These are phyloP conservation scores for Lepisosteus osseus DNA, from an alignment of 2,113 vertebrate genomes.

Conservation along the genomic window DNA sequence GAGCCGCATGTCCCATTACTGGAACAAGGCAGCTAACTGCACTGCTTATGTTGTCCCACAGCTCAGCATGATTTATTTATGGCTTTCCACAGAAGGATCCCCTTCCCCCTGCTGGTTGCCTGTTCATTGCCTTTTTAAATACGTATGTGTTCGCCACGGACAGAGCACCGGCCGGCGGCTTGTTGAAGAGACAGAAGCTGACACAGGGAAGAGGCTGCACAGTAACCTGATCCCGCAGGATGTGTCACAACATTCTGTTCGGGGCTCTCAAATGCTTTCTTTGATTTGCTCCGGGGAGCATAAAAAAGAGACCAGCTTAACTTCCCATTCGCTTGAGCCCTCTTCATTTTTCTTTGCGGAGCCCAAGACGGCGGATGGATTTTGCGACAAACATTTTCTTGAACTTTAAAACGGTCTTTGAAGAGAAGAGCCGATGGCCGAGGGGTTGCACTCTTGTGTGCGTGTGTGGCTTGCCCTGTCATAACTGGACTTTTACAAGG, in stretches of 20 bases:
- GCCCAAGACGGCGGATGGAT: too few species aligned
- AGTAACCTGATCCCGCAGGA: constrained; percentile 33
- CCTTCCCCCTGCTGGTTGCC: constrained; percentile 24
- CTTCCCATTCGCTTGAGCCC: constrained; percentile 12
- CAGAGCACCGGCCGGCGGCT: constrained; percentile 30
- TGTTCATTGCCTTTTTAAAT: constrained; percentile 22
- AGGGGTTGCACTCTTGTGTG: too few species aligned
- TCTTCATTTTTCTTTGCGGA: neutral
- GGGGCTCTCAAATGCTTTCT: neutral
- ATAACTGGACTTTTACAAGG: too few species aligned
- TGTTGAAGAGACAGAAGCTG: neutral
- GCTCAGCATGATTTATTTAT: constrained; percentile 42
- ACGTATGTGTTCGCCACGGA: constrained; percentile 37
- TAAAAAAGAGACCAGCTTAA: constrained; percentile 38
- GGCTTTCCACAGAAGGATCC: constrained; percentile 28
- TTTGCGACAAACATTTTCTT: too few species aligned
- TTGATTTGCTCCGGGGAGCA: constrained; percentile 22
- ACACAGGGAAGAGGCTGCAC: neutral
- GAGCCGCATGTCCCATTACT: constrained; percentile 50
- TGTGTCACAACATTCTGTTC: neutral
- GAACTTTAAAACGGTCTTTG: too few species aligned
- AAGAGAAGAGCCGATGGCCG: too few species aligned
- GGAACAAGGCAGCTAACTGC: constrained; percentile 41
- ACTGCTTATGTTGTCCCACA: constrained; percentile 17
- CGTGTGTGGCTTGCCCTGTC: too few species aligned